These are phyloP conservation scores for Oconnorella tubifera DNA, from an alignment of 2,888 invertebrate species.

Conservation along the genomic window DNA sequence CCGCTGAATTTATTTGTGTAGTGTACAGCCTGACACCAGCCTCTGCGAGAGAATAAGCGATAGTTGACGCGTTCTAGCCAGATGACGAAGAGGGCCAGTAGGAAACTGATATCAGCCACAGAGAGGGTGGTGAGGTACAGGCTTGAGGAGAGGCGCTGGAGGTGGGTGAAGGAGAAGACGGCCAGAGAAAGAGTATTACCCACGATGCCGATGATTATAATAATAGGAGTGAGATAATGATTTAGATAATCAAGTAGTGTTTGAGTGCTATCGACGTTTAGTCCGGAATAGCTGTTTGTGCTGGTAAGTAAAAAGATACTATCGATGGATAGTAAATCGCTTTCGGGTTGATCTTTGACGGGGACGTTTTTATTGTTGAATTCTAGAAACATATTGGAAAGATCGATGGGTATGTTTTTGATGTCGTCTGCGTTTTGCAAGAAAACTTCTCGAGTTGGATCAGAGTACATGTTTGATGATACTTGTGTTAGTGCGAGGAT, in stretches of 20 bases:
- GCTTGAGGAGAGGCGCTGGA: constrained; percentile 32
- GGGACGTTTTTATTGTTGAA: too few relatives aligned
- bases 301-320: too few relatives aligned
- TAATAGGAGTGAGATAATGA: constrained; percentile 19
- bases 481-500: too few relatives aligned
- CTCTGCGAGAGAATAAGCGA: constrained; percentile 51
- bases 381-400: too few relatives aligned
- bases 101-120: constrained; percentile 27
- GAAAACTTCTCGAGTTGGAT: too few relatives aligned
- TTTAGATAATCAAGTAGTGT: constrained; percentile 16
- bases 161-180: constrained; percentile 32
- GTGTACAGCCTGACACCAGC: constrained; percentile 70
- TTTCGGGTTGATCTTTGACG: too few relatives aligned
- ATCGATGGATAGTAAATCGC: too few relatives aligned
- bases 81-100: constrained; percentile 23
- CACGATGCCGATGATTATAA: constrained; percentile 16
- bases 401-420: too few relatives aligned
- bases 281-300: too few relatives aligned
- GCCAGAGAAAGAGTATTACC: constrained; percentile 30
- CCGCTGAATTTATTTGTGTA: constrained; percentile 61
- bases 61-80: constrained; percentile 29
- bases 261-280: too few relatives aligned
- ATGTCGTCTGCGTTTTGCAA: too few relatives aligned
- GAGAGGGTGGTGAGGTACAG: constrained; percentile 29
- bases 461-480: too few relatives aligned